Evolutionary conservation across 2,113 vertebrate genomes (phyloP).

Genomic region (Galemys pyrenaicus): DNA sequence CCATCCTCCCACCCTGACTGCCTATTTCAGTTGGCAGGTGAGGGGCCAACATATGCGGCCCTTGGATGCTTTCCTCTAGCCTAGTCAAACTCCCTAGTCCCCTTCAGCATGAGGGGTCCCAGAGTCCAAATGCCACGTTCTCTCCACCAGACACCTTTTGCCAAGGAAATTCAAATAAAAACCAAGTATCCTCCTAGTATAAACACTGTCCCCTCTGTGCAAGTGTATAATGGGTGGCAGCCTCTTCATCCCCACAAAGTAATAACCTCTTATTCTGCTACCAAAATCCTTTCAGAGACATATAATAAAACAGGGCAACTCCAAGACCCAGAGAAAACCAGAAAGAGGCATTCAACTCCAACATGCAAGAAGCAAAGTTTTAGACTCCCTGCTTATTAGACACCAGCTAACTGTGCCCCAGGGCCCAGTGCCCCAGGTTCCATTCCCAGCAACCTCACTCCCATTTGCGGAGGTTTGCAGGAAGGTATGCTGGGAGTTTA

Average conservation of each 20-base stretch:
- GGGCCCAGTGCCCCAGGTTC: constrained; percentile 34
- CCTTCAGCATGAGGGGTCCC: background rate
- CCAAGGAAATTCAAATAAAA: constrained; percentile 43
- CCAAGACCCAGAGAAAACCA: constrained; percentile 29
- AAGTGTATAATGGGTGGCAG: background rate
- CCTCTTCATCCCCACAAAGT: constrained; percentile 1
- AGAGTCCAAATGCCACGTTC: background rate
- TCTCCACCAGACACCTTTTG: background rate
- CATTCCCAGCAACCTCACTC: constrained; percentile 41
- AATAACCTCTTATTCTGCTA: background rate
- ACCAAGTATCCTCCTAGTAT: background rate
- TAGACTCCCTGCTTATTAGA: background rate
- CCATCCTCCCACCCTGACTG: no score
- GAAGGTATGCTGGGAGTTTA: constrained; percentile 54
- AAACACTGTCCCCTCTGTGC: background rate
- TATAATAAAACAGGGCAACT: background rate
- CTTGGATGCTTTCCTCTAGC: background rate
- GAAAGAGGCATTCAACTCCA: background rate
- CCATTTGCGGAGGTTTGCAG: constrained; percentile 47
- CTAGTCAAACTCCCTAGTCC: background rate
- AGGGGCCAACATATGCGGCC: background rate
- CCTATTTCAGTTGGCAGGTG: no score
- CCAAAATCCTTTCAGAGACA: constrained; percentile 34
- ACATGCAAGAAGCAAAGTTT: background rate
- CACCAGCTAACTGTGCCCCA: background rate